Evolutionary conservation across 2,888 invertebrate species (phyloP).

Genomic region (Phengaris arion): DNA sequence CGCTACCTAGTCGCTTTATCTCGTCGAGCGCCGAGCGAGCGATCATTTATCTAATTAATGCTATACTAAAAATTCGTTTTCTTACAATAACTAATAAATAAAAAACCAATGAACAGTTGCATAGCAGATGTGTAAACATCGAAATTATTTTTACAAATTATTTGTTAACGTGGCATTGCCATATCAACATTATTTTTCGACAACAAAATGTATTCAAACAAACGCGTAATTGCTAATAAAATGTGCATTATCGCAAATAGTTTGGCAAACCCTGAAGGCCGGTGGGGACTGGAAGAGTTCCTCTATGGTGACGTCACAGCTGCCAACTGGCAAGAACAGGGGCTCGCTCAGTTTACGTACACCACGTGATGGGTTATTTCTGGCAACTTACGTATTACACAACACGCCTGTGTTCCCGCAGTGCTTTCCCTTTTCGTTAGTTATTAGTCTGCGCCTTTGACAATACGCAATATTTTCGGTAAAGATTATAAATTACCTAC

Average conservation of each 20-base stretch:
- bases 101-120: no score
- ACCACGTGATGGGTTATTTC: slow-evolving; percentile 29
- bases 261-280: slow-evolving; percentile 12
- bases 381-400: slow-evolving; percentile 9
- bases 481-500: not conserved
- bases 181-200: not conserved
- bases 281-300: slow-evolving; percentile 27
- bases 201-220: slow-evolving; percentile 19
- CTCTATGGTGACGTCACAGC: not conserved
- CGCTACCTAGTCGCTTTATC: no score
- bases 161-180: not conserved
- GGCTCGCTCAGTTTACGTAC: slow-evolving; percentile 18
- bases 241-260: slow-evolving; percentile 9
- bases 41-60: no score
- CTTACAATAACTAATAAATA: no score
- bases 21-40: no score
- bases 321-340: slow-evolving; percentile 9
- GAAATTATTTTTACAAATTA: no score
- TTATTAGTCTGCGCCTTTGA: not conserved
- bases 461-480: not conserved
- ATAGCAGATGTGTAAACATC: no score
- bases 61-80: not conserved
- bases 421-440: slow-evolving; percentile 2
- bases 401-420: slow-evolving; percentile 1
- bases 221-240: not conserved